phyloP scores from a whole-genome alignment of 2,888 invertebrate species.

The Barypeithes pellucidus region DNA sequence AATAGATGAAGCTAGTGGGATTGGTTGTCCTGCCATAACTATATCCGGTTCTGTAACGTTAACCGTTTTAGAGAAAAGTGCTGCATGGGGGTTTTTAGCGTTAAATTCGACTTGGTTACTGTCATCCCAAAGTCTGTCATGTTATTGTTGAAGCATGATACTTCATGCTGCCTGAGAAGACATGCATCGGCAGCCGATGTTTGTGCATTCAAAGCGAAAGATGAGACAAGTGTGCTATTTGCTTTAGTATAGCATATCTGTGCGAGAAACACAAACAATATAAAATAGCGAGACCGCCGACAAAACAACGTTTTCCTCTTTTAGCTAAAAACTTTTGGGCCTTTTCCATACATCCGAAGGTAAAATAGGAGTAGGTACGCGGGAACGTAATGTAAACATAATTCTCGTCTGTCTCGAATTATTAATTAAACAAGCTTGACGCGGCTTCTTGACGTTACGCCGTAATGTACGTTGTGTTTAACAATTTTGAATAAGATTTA shows the following conservation, averaged over 20 bases:
- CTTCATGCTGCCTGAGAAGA: too few species aligned
- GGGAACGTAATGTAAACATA: neutral
- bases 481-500: slow-evolving; percentile 19
- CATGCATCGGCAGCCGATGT: too few species aligned
- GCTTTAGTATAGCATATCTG: neutral
- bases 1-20: too few species aligned
- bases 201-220: too few species aligned
- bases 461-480: slow-evolving; percentile 9
- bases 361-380: slow-evolving; percentile 5
- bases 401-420: slow-evolving; percentile 17
- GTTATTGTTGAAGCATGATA: too few species aligned
- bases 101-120: too few species aligned
- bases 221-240: too few species aligned
- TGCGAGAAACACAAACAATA: neutral
- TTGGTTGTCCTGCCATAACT: too few species aligned
- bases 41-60: too few species aligned
- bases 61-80: too few species aligned
- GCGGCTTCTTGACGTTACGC: slow-evolving; percentile 12
- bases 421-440: slow-evolving; percentile 12
- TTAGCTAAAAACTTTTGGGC: slow-evolving; percentile 1
- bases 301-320: neutral
- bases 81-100: too few species aligned
- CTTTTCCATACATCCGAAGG: slow-evolving; percentile 4
- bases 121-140: too few species aligned
- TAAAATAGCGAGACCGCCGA: neutral